phyloP scores from a whole-genome alignment of 2,888 invertebrate genomes.

The Phorcus lineatus region DNA sequence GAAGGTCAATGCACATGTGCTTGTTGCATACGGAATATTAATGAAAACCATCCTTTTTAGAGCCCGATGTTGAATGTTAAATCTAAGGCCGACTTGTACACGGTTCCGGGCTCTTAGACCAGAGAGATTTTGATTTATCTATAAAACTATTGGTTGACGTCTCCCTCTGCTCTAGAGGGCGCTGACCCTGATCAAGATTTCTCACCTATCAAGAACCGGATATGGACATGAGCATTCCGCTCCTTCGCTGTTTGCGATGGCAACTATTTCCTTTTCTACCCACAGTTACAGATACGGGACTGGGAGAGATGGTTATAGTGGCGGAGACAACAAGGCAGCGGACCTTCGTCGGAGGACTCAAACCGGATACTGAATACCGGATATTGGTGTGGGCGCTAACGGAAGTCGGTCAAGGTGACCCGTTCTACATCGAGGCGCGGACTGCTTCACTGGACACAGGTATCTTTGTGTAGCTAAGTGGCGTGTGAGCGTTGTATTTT shows the following conservation, averaged over 20 bases:
- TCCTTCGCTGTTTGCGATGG: neutral
- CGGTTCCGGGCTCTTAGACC: too few species aligned
- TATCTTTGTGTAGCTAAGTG: neutral
- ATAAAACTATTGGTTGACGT: too few species aligned
- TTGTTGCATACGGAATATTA: too few species aligned
- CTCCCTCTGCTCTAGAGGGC: too few species aligned
- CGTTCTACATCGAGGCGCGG: slow-evolving; percentile 69
- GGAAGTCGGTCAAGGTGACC: slow-evolving; percentile 88
- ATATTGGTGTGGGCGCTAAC: slow-evolving; percentile 88
- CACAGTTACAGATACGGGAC: slow-evolving; percentile 76
- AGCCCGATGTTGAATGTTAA: too few species aligned
- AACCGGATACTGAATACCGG: slow-evolving; percentile 89
- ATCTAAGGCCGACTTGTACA: too few species aligned
- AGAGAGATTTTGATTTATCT: too few species aligned
- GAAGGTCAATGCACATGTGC: too few species aligned
- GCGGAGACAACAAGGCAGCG: slow-evolving; percentile 80
- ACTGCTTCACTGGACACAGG: slow-evolving; percentile 46
- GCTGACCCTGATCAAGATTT: too few species aligned
- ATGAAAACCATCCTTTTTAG: too few species aligned
- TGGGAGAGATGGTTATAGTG: slow-evolving; percentile 62
- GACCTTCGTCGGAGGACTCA: slow-evolving; percentile 89
- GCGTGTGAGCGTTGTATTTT: neutral
- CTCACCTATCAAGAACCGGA: neutral
- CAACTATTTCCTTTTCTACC: slow-evolving; percentile 15
- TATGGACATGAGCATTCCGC: neutral